Conservation (phyloP, 2,113 vertebrate genomes). For the Psophia crepitans region DNA sequence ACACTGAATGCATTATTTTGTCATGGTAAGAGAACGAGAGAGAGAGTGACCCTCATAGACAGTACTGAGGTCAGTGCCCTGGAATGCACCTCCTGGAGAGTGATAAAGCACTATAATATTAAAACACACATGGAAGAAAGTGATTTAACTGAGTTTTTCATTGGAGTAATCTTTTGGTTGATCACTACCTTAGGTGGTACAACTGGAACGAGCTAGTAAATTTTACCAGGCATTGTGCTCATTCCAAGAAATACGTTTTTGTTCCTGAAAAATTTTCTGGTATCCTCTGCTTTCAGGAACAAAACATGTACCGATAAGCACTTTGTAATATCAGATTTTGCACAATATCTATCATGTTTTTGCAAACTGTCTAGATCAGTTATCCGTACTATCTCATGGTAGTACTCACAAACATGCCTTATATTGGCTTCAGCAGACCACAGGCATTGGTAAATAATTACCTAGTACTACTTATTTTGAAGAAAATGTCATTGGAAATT, state of each 20-base stretch:
- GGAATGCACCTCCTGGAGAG: neutral
- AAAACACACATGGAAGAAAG: neutral
- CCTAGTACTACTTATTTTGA: neutral
- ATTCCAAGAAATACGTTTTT: neutral
- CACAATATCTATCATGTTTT: neutral
- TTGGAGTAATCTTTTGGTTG: neutral
- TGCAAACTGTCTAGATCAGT: neutral
- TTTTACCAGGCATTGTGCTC: neutral
- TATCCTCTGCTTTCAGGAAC: neutral
- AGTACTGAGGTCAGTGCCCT: neutral
- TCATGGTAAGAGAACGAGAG: neutral
- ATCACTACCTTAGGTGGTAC: neutral
- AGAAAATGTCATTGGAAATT: neutral
- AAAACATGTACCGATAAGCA: neutral
- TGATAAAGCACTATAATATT: neutral
- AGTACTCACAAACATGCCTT: neutral
- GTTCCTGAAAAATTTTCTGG: neutral
- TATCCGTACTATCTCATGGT: neutral
- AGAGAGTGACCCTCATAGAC: neutral
- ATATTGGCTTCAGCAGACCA: neutral
- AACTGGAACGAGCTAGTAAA: neutral
- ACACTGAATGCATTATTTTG: neutral
- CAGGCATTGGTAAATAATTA: neutral
- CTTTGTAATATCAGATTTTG: neutral
- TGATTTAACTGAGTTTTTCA: neutral